A percentile compares a stretch with the other conserved stretches of the same genome.
Conservation (phyloP, 2,113 vertebrate species). For the Hydrochoerus hydrochaeris region DNA sequence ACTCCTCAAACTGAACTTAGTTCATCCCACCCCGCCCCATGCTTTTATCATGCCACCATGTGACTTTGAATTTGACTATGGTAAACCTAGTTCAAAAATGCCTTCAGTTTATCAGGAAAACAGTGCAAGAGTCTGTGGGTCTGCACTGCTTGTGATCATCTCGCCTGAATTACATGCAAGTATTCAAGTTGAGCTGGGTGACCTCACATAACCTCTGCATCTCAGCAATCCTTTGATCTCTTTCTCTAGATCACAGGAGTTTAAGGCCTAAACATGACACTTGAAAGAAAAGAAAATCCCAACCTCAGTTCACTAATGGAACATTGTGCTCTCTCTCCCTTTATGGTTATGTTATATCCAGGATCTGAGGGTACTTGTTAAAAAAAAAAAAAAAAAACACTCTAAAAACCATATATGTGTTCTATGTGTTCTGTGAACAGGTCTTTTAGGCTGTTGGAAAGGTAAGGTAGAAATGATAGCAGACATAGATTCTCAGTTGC, state of each 20-base stretch:
- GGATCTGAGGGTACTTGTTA: not conserved
- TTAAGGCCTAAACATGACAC: conserved; percentile 45
- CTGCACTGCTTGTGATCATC: not conserved
- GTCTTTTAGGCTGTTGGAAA: not conserved
- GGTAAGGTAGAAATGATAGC: not conserved
- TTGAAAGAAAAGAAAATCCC: conserved; percentile 58
- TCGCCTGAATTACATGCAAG: not conserved
- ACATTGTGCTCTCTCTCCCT: not conserved
- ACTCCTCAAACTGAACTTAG: not conserved
- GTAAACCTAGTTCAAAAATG: not conserved
- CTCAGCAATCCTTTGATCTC: conserved; percentile 18
- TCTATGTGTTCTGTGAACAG: not conserved
- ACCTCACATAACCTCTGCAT: not conserved
- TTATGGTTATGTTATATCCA: not conserved
- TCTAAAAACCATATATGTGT: not conserved
- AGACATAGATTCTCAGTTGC: not conserved
- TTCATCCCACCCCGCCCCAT: not conserved
- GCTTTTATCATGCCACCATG: not conserved
- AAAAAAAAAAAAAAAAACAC: not conserved
- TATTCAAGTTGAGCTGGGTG: not conserved
- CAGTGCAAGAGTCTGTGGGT: not conserved
- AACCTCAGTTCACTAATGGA: conserved; percentile 40
- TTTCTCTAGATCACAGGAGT: conserved; percentile 24
- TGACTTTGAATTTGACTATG: not conserved
- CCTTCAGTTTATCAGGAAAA: not conserved